Evolutionary conservation across 2,797 vertebrate genomes (phyloP), one percentile per base, ranked within the genome.

Genomic region (Sparidentex hasta): DNA sequence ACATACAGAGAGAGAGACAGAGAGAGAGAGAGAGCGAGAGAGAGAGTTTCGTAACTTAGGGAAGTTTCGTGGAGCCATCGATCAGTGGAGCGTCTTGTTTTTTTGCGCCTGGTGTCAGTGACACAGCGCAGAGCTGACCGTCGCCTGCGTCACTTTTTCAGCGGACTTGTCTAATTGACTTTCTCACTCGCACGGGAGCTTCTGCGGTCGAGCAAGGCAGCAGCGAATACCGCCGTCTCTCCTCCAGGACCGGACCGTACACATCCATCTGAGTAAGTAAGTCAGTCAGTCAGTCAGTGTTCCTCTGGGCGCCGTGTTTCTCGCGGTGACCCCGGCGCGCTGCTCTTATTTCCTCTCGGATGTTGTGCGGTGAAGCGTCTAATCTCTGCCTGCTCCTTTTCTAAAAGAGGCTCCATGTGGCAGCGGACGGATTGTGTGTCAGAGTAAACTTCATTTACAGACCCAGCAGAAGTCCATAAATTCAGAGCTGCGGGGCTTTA

Each of bases 41-140:
- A 48, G 76, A 2, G 77, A 74, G 75, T 93, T 92, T 91, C 71
- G 80, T 85, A 91, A 93, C 80, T 87, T 58, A 8, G 88, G 88
- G 75, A 90, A 91, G 81, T 93, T 89, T 80, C 21, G 76, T 47
- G 82, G 74, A 88, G 78, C 78, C 78, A 73, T 86, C 81, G 84
- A 81, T 87, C 86, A 64, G 59, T 41, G 81, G 66, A 50, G 9
- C 61, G 76, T 76, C 76, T 65, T 61, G 63, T 84, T 84, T 80
- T 66, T 58, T 50, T 18, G 51, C 70, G 33, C 47, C 81, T 59
- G 71, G 75, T 90, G 87, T 88, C 87, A 84, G 74, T 71, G 87
- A 65, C 80, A 73, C 71, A 1, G 55, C 78, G 71, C 59, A 56
- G 70, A 17, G 14, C 77, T 2, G 71, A 73, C 14, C 67, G 80